These are phyloP conservation scores for Caenorhabditis briggsae DNA, from an alignment of 1,140 invertebrate genomes.

Conservation along the genomic window DNA sequence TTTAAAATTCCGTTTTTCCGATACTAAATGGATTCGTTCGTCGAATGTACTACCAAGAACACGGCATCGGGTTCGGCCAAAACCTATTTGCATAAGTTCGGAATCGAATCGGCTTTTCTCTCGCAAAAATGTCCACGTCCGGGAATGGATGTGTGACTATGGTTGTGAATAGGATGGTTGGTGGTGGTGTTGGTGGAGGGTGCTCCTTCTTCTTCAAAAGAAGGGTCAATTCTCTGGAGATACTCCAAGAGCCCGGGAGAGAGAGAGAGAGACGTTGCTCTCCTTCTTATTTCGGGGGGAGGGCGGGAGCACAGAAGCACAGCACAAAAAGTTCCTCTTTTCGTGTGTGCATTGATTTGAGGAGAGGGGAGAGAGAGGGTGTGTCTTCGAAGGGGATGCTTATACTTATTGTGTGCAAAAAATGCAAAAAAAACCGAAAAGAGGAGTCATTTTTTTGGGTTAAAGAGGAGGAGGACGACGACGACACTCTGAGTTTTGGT, in stretches of 20 bases:
- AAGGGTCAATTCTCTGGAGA: conserved; percentile 52
- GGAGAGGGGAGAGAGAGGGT: neutral
- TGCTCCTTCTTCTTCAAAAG: conserved; percentile 26
- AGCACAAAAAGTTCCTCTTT: neutral
- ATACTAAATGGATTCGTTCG: no score
- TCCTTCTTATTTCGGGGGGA: neutral
- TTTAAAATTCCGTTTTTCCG: no score
- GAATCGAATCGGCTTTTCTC: no score
- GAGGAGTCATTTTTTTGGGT: neutral
- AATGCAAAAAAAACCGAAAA: neutral
- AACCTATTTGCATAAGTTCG: no score
- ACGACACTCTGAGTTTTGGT: neutral
- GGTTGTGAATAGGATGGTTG: neutral
- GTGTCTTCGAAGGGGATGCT: neutral
- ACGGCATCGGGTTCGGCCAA: no score
- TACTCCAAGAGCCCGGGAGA: neutral
- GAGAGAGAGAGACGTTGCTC: neutral
- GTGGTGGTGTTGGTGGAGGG: neutral
- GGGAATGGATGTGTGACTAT: conserved; percentile 10
- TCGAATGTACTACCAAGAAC: no score
- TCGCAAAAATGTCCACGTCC: neutral
- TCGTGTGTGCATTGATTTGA: conserved; percentile 31
- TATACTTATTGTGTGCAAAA: conserved; percentile 18
- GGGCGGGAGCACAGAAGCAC: neutral
- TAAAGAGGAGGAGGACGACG: no score